Evolutionary conservation across 2,888 invertebrate species (phyloP).

Genomic region (Cecidostiba fungosa): DNA sequence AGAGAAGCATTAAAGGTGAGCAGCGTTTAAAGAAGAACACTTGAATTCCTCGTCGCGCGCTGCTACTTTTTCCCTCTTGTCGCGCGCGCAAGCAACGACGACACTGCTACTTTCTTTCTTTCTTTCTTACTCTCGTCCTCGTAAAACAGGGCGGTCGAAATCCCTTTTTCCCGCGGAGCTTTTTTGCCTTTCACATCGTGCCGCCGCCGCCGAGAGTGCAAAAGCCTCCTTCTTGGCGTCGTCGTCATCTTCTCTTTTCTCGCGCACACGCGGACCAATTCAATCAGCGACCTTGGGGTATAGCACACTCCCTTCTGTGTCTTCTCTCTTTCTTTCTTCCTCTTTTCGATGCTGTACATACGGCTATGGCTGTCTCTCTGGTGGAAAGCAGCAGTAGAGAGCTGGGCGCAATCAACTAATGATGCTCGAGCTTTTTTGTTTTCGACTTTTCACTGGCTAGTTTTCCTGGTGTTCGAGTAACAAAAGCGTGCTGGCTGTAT

Average conservation of each 20-base stretch:
- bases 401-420: conserved; percentile 61
- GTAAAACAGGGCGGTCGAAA: conserved; percentile 28
- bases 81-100: not conserved
- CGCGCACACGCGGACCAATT: conserved; percentile 41
- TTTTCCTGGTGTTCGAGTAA: conserved; percentile 44
- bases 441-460: conserved; percentile 50
- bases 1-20: conserved; percentile 70
- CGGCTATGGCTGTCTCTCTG: not conserved
- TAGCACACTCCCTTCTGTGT: not conserved
- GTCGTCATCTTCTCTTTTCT: conserved; percentile 50
- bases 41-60: not conserved
- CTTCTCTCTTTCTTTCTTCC: conserved; percentile 8
- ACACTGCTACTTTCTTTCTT: conserved; percentile 25
- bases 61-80: conserved; percentile 31
- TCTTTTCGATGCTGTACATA: not conserved
- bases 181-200: conserved; percentile 12
- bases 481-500: conserved; percentile 32
- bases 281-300: conserved; percentile 59
- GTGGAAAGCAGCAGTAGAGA: not conserved
- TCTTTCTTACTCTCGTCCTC: conserved; percentile 12
- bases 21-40: conserved; percentile 70
- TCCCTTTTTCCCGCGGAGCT: conserved; percentile 9
- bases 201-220: conserved; percentile 47
- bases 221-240: conserved; percentile 35
- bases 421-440: conserved; percentile 55